Base-by-base conservation (phyloP, 2,113 vertebrate genomes). In the Erythrolamprus reginae region DNA sequence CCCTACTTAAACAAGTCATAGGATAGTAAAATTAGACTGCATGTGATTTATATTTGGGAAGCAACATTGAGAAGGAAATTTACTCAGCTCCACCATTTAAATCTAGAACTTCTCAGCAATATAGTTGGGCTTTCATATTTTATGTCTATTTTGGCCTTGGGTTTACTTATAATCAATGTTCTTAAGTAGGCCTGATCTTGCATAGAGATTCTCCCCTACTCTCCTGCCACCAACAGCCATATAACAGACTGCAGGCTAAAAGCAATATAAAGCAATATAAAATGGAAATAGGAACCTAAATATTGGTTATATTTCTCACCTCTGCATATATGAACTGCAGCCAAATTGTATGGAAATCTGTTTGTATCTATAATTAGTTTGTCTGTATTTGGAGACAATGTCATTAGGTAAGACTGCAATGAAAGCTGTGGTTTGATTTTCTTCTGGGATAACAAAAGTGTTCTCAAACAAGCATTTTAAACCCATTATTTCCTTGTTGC, bases 361-460 rank as follows among this genome's bases (percentile, higher is more conserved):
- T 10, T 84, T 28, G 51, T 70, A 82, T 82, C n/a, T 77, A 28
- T 91, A 56, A 91, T 91, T 91, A 84, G 56, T 51, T 10, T 38
- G 26, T 38, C 26, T 42, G 50, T 42, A 52, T 6, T 17, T 38
- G 42, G 4, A 47, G 83, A 10, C 70, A n/a, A 45, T 21, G 88
- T 3, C 1, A n/a, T 61, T 65, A 87, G 88, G 51, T 47, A 61
- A n/a, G 45, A 45, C 45, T 45, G 45, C 45, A 56, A 88, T 88
- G 88, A 88, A 91, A 87, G 56, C 6, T 33, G 51, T 87, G 28
- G 51, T 58, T 33, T 47, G 70, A 77, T 91, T 88, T 48, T n/a
- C 56, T 88, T 58, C 51, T 42, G 21, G 90, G 90, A 88, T 88
- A 88, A 91, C 65, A 2, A 91, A 82, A 56, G 52, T 85, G 82